Conservation (phyloP, 2,888 invertebrate species). For the Erpobdella octoculata region DNA sequence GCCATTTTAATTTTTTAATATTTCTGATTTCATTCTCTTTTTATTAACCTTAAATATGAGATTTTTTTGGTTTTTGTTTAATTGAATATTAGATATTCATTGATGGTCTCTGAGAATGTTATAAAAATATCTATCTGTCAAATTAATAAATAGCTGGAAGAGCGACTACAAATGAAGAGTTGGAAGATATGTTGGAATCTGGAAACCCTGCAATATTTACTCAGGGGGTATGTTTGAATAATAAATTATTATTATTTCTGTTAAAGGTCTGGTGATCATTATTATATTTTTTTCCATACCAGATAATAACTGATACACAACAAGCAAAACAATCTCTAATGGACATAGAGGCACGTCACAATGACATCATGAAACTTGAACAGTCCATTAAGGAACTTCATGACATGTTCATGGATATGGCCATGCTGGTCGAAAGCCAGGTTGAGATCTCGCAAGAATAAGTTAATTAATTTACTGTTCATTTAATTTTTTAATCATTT, state of each 20-base stretch:
- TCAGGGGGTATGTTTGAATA: conserved; percentile 67
- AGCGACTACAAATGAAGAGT: conserved; percentile 92
- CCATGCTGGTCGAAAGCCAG: conserved; percentile 94
- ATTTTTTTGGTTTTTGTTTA: too few species aligned
- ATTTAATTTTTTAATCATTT: background rate
- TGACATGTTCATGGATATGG: conserved; percentile 99
- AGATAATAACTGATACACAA: conserved; percentile 99
- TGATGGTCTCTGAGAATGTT: too few species aligned
- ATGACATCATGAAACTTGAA: conserved; percentile 98
- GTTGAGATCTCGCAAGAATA: conserved; percentile 42
- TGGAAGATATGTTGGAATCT: conserved; percentile 97
- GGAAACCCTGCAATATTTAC: conserved; percentile 97
- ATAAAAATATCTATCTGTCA: too few species aligned
- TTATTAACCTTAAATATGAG: too few species aligned
- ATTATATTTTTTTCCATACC: conserved; percentile 42
- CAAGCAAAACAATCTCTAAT: conserved; percentile 98
- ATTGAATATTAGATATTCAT: too few species aligned
- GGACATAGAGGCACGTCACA: conserved; percentile 98
- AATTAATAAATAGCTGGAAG: conserved; percentile 89
- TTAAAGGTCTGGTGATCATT: background rate
- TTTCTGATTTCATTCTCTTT: too few species aligned
- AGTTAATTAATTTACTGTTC: background rate
- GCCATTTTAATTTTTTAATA: too few species aligned
- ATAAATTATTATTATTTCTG: background rate
- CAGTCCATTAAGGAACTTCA: conserved; percentile 98